These are phyloP conservation scores for Pachymerium ferrugineum DNA, from an alignment of 2,888 invertebrate species.

Conservation along the genomic window DNA sequence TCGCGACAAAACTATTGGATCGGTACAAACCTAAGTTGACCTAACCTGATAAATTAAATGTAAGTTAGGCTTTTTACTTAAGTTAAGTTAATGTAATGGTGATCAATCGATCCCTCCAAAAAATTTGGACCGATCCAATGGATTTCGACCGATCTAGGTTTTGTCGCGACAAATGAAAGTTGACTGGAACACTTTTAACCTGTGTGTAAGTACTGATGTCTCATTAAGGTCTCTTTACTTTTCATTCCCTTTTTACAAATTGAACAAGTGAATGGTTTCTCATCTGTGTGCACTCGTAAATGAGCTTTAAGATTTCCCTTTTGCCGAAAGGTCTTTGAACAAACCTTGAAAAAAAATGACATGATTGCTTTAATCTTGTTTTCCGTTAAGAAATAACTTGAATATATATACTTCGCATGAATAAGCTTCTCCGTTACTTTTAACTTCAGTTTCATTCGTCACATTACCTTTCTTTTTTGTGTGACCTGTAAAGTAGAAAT, in stretches of 20 bases:
- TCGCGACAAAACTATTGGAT: no score
- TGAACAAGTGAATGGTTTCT: slow-evolving; percentile 37
- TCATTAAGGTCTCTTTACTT: slow-evolving; percentile 37
- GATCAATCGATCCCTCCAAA: no score
- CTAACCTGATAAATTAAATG: background rate
- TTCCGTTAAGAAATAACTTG: background rate
- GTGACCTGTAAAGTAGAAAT: no score
- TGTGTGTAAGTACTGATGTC: slow-evolving; percentile 37
- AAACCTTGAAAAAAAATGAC: slow-evolving; percentile 31
- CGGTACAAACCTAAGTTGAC: background rate
- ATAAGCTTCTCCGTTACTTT: background rate
- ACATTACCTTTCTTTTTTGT: background rate
- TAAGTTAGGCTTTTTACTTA: no score
- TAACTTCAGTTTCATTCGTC: background rate
- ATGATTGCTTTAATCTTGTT: background rate
- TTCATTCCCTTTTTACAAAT: slow-evolving; percentile 37
- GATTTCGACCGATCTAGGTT: no score
- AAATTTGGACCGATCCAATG: no score
- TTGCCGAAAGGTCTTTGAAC: slow-evolving; percentile 38
- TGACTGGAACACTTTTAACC: slow-evolving; percentile 33
- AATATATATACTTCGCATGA: background rate
- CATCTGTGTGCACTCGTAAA: slow-evolving; percentile 37
- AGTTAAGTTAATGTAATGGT: no score
- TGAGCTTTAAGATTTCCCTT: slow-evolving; percentile 37
- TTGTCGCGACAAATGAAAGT: background rate